Conservation (phyloP, 2,888 invertebrate species). For the Rugalucina vietnamica region DNA sequence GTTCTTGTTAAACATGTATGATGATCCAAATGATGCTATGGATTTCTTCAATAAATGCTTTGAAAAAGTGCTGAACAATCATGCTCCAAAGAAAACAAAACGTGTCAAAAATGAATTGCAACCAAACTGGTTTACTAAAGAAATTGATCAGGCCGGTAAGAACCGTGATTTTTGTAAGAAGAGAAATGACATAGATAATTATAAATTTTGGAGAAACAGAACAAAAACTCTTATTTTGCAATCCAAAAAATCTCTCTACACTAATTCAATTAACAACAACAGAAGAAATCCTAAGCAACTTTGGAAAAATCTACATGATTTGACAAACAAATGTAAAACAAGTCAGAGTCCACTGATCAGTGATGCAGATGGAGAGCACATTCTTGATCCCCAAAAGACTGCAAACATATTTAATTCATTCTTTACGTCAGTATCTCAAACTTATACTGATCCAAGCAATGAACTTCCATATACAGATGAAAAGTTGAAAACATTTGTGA, state of each 20-base stretch:
- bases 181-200: background rate
- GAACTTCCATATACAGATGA: background rate
- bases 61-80: background rate
- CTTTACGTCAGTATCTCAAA: background rate
- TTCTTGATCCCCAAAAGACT: constrained; percentile 9
- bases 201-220: background rate
- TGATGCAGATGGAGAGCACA: background rate
- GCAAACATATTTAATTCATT: background rate
- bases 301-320: background rate
- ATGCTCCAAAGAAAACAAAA: background rate
- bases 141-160: background rate
- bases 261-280: background rate
- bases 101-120: background rate
- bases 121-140: background rate
- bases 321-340: background rate
- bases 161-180: background rate
- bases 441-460: background rate
- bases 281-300: background rate
- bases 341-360: background rate
- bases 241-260: background rate
- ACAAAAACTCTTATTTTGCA: background rate
- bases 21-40: background rate
- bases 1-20: background rate
- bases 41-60: background rate
- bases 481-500: background rate